Percentiles rank a stretch among this genome's conserved stretches.
phyloP scores from a whole-genome alignment of 2,888 invertebrate species.

The Brenthis daphne region DNA sequence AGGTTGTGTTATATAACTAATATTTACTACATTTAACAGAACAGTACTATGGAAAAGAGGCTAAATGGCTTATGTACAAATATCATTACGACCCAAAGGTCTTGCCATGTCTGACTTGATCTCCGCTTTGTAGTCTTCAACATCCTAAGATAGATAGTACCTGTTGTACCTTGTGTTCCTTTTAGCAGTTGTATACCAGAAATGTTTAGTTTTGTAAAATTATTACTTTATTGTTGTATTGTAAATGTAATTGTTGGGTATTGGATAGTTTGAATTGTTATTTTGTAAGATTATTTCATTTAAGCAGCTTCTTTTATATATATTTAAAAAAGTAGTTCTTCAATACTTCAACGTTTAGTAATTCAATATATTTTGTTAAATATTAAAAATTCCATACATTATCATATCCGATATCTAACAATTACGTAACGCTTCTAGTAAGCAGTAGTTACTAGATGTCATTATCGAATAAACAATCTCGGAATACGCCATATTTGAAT shows the following conservation, averaged over 20 bases:
- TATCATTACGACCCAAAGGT: constrained; percentile 61
- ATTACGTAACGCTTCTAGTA: constrained; percentile 51
- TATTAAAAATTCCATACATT: neutral
- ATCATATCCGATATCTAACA: constrained; percentile 5
- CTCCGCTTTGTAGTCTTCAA: constrained; percentile 69
- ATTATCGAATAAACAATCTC: constrained; percentile 50
- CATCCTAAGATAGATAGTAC: constrained; percentile 45
- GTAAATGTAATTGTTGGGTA: constrained; percentile 17
- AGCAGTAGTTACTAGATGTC: constrained; percentile 51
- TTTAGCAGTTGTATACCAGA: constrained; percentile 57
- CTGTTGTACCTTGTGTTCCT: constrained; percentile 52
- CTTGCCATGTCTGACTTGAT: constrained; percentile 76
- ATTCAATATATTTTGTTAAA: neutral
- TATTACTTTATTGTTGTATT: constrained; percentile 6
- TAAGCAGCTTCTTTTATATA: no score
- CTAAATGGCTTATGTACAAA: constrained; percentile 67
- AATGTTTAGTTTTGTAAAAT: constrained; percentile 20
- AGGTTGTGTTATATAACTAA: constrained; percentile 50
- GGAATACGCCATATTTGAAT: constrained; percentile 42
- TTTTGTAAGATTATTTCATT: no score
- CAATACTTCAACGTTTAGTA: no score
- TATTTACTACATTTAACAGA: constrained; percentile 50
- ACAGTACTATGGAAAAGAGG: constrained; percentile 67
- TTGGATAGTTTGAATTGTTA: neutral
- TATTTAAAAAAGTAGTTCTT: no score